Percentiles rank a stretch among this genome's conserved stretches.
These are phyloP conservation scores for Athene cunicularia DNA, from an alignment of 2,113 vertebrate genomes.

Conservation along the genomic window DNA sequence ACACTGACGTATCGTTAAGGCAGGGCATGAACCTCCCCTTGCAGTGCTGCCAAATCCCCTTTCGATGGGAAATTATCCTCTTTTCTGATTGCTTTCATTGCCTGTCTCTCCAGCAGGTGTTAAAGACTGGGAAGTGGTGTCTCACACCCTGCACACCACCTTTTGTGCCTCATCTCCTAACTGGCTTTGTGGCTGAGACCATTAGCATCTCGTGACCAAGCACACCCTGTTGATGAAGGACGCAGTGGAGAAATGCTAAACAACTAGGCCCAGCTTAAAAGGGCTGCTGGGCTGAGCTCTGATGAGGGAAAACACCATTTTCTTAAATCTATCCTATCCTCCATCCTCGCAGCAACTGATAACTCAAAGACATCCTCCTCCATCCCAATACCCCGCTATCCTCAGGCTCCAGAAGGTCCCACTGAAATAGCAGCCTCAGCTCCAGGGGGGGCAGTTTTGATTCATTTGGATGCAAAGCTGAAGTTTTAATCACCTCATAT, in stretches of 20 bases:
- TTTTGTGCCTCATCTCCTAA: background rate
- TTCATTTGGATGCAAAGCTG: background rate
- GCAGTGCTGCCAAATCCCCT: background rate
- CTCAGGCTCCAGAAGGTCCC: background rate
- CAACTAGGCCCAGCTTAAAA: background rate
- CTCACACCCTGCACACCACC: no score
- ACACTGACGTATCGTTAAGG: background rate
- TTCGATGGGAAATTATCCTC: background rate
- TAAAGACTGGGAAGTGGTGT: background rate
- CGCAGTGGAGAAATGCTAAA: background rate
- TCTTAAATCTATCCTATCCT: background rate
- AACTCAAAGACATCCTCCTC: background rate
- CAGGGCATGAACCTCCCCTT: background rate
- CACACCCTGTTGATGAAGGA: background rate
- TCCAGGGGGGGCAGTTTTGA: background rate
- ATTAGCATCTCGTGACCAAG: background rate
- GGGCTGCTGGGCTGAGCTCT: background rate
- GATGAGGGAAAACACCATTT: background rate
- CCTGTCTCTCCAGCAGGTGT: background rate
- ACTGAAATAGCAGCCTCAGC: background rate
- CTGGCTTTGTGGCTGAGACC: background rate
- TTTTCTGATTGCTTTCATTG: background rate
- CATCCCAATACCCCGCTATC: rapidly evolving
- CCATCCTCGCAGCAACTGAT: rapidly evolving
- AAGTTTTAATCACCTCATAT: background rate